phyloP scores from a whole-genome alignment of 2,888 invertebrate species.

The Drosophila demipolita region DNA sequence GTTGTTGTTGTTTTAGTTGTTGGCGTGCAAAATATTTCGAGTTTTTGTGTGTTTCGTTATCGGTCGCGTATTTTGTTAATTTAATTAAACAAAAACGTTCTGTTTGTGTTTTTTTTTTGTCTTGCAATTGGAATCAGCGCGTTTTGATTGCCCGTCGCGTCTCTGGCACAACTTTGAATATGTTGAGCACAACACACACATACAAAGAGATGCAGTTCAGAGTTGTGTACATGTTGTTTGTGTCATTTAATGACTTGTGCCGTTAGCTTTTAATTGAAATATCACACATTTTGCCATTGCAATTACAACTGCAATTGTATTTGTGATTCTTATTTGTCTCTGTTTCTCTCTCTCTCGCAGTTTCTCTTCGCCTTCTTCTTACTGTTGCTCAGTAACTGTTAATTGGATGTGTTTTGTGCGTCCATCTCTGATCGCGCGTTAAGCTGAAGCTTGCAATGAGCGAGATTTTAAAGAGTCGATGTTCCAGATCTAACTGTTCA shows the following conservation, averaged over 20 bases:
- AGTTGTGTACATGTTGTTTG: conserved; percentile 49
- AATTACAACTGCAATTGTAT: conserved; percentile 36
- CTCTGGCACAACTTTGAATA: conserved; percentile 72
- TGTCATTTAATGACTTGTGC: conserved; percentile 70
- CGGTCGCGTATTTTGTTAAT: conserved; percentile 74
- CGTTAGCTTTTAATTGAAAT: conserved; percentile 77
- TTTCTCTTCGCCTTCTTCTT: background rate
- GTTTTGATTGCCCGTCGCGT: conserved; percentile 53
- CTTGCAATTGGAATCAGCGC: conserved; percentile 72
- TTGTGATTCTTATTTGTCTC: conserved; percentile 6
- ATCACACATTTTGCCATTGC: conserved; percentile 67
- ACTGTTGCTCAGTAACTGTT: conserved; percentile 21
- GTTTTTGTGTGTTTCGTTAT: conserved; percentile 53
- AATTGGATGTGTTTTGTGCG: conserved; percentile 19
- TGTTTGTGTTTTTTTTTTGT: conserved; percentile 70
- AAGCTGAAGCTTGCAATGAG: background rate
- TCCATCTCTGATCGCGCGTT: conserved; percentile 16
- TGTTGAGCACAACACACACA: conserved; percentile 53
- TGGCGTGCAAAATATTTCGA: conserved; percentile 52
- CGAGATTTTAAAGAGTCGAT: background rate
- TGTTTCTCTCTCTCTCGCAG: conserved; percentile 2
- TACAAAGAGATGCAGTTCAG: background rate
- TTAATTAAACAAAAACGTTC: conserved; percentile 79
- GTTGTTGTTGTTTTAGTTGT: conserved; percentile 46
- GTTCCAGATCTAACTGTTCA: background rate